Conservation (phyloP, 1,140 invertebrate species). For the Megalonaias nervosa region DNA sequence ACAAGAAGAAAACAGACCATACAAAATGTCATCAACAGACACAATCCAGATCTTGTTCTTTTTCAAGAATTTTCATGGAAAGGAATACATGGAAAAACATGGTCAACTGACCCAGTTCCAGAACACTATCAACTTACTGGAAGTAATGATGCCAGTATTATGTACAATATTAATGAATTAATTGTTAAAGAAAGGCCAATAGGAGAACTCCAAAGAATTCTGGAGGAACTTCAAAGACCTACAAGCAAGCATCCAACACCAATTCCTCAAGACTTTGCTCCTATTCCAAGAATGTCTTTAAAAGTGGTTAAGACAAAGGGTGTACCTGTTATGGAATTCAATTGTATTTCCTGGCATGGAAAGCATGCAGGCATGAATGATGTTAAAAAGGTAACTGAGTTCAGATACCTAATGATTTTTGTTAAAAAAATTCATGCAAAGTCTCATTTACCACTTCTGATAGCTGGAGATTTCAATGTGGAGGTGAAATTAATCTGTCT, state of each 20-base stretch:
- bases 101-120: conserved; percentile 8
- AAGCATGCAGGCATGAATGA: not conserved
- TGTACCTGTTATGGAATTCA: conserved; percentile 7
- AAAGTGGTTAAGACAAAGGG: not conserved
- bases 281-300: conserved; percentile 4
- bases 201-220: conserved; percentile 1
- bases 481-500: conserved; percentile 5
- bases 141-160: conserved; percentile 19
- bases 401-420: conserved; percentile 17
- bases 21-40: conserved; percentile 7
- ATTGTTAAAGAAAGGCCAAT: conserved; percentile 1
- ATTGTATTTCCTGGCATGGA: conserved; percentile 21
- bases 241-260: conserved; percentile 6
- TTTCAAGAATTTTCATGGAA: conserved; percentile 27
- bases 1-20: conserved; percentile 13
- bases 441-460: conserved; percentile 10
- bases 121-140: conserved; percentile 16
- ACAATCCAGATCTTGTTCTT: conserved; percentile 15
- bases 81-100: conserved; percentile 13
- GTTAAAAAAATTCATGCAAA: conserved; percentile 14
- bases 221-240: not conserved
- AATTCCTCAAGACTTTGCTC: conserved; percentile 10
- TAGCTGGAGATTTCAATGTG: conserved; percentile 19
- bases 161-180: conserved; percentile 3
- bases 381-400: conserved; percentile 9